phyloP scores from a whole-genome alignment of 2,797 vertebrate genomes.

The Acropternis orthonyx region DNA sequence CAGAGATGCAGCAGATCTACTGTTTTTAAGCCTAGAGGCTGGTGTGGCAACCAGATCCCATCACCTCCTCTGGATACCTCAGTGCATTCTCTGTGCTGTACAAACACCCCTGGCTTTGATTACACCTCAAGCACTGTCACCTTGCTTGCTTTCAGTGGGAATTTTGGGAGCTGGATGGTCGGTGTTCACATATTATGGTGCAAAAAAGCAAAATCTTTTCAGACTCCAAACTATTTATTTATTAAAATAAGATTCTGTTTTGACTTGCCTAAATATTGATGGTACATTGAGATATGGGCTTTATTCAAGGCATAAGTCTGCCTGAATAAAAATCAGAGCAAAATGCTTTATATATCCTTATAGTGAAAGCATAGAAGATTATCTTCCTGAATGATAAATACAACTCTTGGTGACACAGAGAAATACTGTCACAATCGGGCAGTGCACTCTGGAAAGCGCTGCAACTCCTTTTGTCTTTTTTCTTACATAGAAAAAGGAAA shows the following conservation, averaged over 20 bases:
- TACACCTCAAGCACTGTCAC: neutral
- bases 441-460: neutral
- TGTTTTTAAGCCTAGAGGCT: neutral
- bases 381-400: neutral
- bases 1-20: neutral
- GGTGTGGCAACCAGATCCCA: neutral
- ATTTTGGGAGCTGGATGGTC: neutral
- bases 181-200: neutral
- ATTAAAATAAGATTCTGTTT: neutral
- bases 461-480: neutral
- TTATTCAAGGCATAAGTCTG: neutral
- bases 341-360: neutral
- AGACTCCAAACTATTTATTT: neutral
- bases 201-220: neutral
- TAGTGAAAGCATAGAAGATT: neutral
- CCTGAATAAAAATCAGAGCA: neutral
- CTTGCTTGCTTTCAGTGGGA: neutral
- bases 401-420: neutral
- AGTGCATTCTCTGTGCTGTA: neutral
- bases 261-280: neutral
- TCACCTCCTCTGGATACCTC: neutral
- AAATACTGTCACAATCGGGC: fast-evolving
- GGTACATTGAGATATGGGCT: neutral
- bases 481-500: neutral
- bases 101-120: neutral